phyloP scores from a whole-genome alignment of 2,113 vertebrate species.

The Malurus elegans region DNA sequence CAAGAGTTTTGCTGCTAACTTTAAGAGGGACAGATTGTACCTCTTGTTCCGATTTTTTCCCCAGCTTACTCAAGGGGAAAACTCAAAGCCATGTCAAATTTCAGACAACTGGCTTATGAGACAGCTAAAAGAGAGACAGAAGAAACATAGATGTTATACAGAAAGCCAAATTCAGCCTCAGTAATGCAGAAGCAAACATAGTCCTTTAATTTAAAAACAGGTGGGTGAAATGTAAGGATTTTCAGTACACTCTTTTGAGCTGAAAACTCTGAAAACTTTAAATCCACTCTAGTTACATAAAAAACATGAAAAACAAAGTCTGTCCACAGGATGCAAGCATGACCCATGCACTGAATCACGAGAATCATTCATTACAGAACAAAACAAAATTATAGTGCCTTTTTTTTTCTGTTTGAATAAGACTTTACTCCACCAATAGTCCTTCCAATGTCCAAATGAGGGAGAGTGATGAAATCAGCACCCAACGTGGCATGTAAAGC shows the following conservation, averaged over 20 bases:
- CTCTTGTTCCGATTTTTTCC: not conserved
- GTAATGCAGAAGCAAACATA: not conserved
- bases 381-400: not conserved
- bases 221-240: not conserved
- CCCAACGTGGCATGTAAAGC: not conserved
- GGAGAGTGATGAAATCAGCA: not conserved
- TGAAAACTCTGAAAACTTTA: not conserved
- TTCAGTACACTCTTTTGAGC: not conserved
- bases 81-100: not conserved
- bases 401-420: not conserved
- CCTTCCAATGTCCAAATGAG: not conserved
- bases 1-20: not conserved
- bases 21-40: not conserved
- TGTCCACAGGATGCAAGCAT: not conserved
- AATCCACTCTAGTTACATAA: not conserved
- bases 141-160: not conserved
- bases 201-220: not conserved
- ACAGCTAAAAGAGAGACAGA: not conserved
- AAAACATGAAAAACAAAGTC: not conserved
- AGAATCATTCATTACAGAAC: not conserved
- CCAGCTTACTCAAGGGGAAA: not conserved
- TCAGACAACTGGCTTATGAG: conserved; percentile 10
- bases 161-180: not conserved
- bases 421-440: not conserved
- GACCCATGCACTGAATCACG: not conserved